A percentile compares a stretch with the other conserved stretches of the same genome.
Conservation (phyloP, 2,797 vertebrate species). For the Iguana delicatissima region DNA sequence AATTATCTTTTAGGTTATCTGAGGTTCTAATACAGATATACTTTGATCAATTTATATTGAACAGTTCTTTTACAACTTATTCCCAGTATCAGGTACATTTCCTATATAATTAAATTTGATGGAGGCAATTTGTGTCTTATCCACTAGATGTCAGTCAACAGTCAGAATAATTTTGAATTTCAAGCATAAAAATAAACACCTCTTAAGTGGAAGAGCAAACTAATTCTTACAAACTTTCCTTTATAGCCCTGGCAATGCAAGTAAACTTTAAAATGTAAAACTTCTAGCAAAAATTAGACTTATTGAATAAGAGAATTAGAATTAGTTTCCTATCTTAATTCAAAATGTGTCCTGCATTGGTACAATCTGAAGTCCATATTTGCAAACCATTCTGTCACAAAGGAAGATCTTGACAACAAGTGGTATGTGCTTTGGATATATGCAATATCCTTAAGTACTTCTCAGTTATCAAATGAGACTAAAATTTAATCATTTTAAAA, state of each 20-base stretch:
- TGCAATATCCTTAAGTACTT: not conserved
- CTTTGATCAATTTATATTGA: not conserved
- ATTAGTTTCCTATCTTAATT: not conserved
- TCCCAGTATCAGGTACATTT: not conserved
- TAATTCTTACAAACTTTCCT: not conserved
- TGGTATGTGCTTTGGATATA: not conserved
- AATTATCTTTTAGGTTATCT: not conserved
- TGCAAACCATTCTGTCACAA: not conserved
- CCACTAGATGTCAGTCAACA: constrained; percentile 81
- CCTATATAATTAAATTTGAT: not conserved
- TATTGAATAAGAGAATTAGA: not conserved
- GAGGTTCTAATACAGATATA: not conserved
- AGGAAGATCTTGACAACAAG: not conserved
- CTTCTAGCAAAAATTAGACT: not conserved
- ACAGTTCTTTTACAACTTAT: not conserved
- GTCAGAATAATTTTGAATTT: constrained; percentile 49
- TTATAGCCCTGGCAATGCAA: not conserved
- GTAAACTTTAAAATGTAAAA: not conserved
- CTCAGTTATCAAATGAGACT: not conserved
- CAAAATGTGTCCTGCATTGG: not conserved
- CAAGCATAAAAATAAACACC: not conserved
- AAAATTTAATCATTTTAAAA: not conserved
- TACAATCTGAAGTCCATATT: not conserved
- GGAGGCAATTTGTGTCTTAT: constrained; percentile 12
- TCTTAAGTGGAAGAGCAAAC: not conserved